A percentile compares a stretch with the other conserved stretches of the same genome.
Conservation (phyloP, 2,113 vertebrate species). For the Ctenomys sociabilis region DNA sequence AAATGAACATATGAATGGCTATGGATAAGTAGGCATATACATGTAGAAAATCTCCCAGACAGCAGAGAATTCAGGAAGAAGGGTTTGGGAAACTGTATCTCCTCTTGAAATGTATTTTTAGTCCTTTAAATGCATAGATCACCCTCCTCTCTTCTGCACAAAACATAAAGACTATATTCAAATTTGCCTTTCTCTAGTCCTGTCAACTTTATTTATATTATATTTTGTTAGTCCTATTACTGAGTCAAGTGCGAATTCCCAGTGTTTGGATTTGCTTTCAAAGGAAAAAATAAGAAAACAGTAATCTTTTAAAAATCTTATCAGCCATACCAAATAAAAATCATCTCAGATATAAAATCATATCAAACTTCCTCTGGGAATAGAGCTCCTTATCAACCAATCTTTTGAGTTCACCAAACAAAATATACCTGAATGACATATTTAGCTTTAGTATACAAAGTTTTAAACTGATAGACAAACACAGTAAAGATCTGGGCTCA, state of each 20-base stretch:
- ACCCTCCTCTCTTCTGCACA: neutral
- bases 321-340: neutral
- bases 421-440: neutral
- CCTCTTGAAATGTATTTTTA: neutral
- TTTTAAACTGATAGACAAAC: conserved; percentile 28
- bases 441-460: neutral
- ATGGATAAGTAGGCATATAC: neutral
- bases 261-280: neutral
- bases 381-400: neutral
- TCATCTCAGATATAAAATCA: neutral
- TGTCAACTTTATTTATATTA: neutral
- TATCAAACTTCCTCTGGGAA: conserved; percentile 4
- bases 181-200: neutral
- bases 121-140: neutral
- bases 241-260: neutral
- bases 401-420: neutral
- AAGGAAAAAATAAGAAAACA: conserved; percentile 21
- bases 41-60: neutral
- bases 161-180: neutral
- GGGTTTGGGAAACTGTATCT: neutral
- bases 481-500: neutral
- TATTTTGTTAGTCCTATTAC: neutral
- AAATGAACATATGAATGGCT: neutral
- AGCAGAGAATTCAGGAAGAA: conserved; percentile 18
- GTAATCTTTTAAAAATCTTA: neutral